Percentiles rank a stretch among this genome's conserved stretches.
These are phyloP conservation scores for Lycocerus yunnanus DNA, from an alignment of 2,888 invertebrate species.

Conservation along the genomic window DNA sequence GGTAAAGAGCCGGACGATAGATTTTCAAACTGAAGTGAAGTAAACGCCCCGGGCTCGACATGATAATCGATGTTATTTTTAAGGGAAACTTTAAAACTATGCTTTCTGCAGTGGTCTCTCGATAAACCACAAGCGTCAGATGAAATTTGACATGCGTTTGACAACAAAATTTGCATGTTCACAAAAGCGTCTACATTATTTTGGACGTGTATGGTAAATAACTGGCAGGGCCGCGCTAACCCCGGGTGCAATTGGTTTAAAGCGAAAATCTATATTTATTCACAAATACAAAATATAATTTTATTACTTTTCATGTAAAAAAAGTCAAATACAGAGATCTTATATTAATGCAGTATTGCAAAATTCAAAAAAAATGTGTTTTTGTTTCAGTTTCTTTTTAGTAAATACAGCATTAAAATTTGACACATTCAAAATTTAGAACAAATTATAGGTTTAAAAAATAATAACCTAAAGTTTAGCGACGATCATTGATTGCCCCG, in stretches of 20 bases:
- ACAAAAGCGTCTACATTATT: neutral
- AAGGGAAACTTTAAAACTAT: neutral
- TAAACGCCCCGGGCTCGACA: neutral
- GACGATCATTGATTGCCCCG: no score
- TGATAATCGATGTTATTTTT: neutral
- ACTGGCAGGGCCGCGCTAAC: neutral
- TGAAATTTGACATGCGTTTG: neutral
- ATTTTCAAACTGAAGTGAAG: neutral
- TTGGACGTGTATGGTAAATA: neutral
- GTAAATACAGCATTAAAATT: no score
- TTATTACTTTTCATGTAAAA: no score
- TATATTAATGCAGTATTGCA: no score
- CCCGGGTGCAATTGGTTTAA: neutral
- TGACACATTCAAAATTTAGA: no score
- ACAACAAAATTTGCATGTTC: neutral
- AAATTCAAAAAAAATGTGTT: no score
- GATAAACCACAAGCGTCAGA: neutral
- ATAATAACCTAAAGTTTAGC: no score
- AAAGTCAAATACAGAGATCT: no score
- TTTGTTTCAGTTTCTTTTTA: no score
- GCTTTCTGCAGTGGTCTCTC: neutral
- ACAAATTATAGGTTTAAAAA: no score
- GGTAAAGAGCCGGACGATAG: neutral
- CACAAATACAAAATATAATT: neutral
- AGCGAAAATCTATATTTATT: neutral